Base-by-base conservation (phyloP, 2,888 invertebrate genomes). In the Andrena marginata region DNA sequence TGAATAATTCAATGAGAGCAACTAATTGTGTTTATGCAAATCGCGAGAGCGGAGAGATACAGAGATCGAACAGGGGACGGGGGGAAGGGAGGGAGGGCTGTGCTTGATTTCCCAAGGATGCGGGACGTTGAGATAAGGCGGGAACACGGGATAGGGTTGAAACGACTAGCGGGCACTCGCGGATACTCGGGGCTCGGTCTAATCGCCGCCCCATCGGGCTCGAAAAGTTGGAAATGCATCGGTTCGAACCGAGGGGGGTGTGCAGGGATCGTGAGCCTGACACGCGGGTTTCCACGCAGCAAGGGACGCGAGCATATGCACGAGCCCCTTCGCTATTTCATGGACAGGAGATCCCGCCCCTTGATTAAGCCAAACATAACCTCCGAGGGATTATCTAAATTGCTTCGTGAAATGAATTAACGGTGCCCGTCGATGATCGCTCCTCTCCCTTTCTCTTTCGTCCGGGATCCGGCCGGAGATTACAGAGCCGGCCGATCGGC, bases 11-110 rank as follows among this genome's bases (percentile, higher is more conserved):
- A 93, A 92, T 91, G 89, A 89, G 87, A 89, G 89, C 90, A 90
- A 91, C 92, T 93, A 93, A 93, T 93, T 93, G 93, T 93, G 89
- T 93, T 93, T 91, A 93, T 93, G 93, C 91, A 93, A 93, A 93
- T 93, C 31, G 23, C 63, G 31, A 59, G 51, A 62, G 54, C 33
- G 20, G 7, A n/a, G 63, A 48, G 16, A 51, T 16, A 42, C 16
- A 78, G 84, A 83, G 80, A 56, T 76, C 33, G 23, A 48, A 16
- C 10, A 48, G 20, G 35, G 2, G 2, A 2, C 2, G 26, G 70
- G 23, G 10, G 35, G 35, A 33, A 33, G 26, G 31, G 68, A 35
- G 20, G 69, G 73, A 71, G 69, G 54, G 76, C 67, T 64, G 77
- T 79, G 89, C 88, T 87, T 90, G 92, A 92, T 93, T 93, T 92